These are phyloP conservation scores for Emydocephalus ijimae DNA, from an alignment of 2,113 vertebrate genomes.

Conservation along the genomic window DNA sequence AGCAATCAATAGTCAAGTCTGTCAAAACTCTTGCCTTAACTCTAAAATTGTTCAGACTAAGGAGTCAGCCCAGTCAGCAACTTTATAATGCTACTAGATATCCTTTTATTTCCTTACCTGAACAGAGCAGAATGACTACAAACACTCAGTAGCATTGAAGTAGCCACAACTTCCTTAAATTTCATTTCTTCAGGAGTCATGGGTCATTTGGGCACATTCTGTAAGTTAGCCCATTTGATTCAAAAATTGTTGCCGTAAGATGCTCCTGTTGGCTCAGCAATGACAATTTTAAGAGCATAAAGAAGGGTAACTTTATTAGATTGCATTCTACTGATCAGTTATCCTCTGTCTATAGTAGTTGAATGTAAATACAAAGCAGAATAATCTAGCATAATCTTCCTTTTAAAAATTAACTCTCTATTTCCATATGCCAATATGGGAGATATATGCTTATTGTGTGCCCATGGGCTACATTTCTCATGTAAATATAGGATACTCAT, in stretches of 20 bases:
- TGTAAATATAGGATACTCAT: neutral
- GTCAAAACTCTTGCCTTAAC: neutral
- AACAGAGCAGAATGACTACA: no score
- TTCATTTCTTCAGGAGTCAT: no score
- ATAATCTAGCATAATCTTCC: neutral
- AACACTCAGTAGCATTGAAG: no score
- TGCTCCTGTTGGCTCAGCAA: no score
- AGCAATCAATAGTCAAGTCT: neutral
- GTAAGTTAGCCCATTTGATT: no score
- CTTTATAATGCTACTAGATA: neutral
- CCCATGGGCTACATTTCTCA: neutral
- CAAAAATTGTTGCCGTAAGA: no score
- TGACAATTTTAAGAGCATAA: no score
- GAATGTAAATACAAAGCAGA: neutral
- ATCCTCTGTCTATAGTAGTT: neutral
- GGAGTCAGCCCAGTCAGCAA: neutral
- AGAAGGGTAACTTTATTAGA: neutral
- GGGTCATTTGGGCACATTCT: no score
- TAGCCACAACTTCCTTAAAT: no score
- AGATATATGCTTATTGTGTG: neutral
- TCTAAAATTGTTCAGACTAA: neutral
- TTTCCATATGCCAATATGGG: neutral
- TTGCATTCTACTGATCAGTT: neutral
- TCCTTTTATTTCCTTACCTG: no score
- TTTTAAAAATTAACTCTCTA: neutral